Evolutionary conservation across 2,888 invertebrate genomes (phyloP).

Genomic region (Drosophila neutralis): DNA sequence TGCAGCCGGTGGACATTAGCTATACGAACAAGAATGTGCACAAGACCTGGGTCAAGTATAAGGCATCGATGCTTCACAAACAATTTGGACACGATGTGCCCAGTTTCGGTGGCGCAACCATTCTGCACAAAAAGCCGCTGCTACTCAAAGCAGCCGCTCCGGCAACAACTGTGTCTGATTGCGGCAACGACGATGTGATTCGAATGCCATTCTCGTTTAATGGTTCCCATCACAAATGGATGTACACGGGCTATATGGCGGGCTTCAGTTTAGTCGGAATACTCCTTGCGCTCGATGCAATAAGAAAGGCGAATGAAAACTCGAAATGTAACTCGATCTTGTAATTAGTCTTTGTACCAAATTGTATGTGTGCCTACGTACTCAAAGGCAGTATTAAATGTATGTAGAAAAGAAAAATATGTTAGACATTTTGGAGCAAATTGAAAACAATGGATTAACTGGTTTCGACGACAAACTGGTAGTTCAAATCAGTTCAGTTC

Average conservation of each 20-base stretch:
- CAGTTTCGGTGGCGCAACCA: constrained; percentile 2
- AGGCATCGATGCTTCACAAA: constrained; percentile 35
- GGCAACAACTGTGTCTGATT: background rate
- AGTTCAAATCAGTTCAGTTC: constrained; percentile 37
- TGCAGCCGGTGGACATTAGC: constrained; percentile 5
- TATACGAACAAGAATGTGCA: constrained; percentile 24
- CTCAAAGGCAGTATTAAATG: background rate
- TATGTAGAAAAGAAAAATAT: background rate
- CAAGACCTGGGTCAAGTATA: constrained; percentile 42
- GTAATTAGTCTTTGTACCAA: constrained; percentile 1
- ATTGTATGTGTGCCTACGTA: background rate
- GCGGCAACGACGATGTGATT: background rate
- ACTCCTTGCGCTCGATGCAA: constrained; percentile 8
- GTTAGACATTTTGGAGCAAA: background rate
- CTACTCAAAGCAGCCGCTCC: background rate
- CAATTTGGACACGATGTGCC: constrained; percentile 38
- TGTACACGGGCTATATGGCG: constrained; percentile 9
- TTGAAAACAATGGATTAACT: constrained; percentile 26
- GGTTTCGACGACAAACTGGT: constrained; percentile 27
- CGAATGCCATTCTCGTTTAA: background rate
- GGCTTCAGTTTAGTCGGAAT: constrained; percentile 31
- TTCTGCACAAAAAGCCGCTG: background rate
- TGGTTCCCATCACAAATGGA: background rate
- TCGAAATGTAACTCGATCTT: background rate
- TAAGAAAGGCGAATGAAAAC: background rate